phyloP scores from a whole-genome alignment of 1,140 invertebrate genomes.

The Centruroides vittatus region DNA sequence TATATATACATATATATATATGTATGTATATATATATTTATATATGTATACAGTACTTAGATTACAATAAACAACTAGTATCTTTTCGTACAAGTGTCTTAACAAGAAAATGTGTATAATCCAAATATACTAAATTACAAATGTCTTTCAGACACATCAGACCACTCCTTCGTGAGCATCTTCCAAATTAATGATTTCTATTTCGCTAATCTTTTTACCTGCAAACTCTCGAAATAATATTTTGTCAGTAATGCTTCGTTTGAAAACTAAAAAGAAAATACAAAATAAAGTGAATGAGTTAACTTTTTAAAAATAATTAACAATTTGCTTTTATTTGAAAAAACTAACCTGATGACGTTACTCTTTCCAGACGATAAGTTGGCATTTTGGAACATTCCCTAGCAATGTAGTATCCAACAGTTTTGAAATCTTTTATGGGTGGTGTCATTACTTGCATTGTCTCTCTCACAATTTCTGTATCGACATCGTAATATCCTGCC shows the following conservation, averaged over 20 bases:
- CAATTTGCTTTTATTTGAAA: no score
- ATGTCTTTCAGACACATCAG: no score
- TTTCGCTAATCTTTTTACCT: constrained; percentile 52
- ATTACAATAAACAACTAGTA: no score
- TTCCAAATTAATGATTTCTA: constrained; percentile 51
- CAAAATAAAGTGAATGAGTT: no score
- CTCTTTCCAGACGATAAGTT: constrained; percentile 56
- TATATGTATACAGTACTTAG: no score
- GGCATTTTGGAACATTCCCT: constrained; percentile 51
- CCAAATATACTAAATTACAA: no score
- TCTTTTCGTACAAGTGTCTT: no score
- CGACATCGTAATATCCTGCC: constrained; percentile 64
- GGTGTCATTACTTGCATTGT: constrained; percentile 61
- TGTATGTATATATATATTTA: no score
- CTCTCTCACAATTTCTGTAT: constrained; percentile 57
- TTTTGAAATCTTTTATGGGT: constrained; percentile 45
- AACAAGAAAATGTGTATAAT: no score
- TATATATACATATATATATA: no score
- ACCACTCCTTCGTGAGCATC: constrained; percentile 21
- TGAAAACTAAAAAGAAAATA: neutral
- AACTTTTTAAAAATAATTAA: no score
- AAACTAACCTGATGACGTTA: constrained; percentile 35
- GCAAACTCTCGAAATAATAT: constrained; percentile 55
- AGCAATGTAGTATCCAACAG: constrained; percentile 50
- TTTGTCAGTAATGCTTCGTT: neutral